Evolutionary conservation across 2,797 vertebrate species (phyloP).

Genomic region (Crenuchus spilurus): DNA sequence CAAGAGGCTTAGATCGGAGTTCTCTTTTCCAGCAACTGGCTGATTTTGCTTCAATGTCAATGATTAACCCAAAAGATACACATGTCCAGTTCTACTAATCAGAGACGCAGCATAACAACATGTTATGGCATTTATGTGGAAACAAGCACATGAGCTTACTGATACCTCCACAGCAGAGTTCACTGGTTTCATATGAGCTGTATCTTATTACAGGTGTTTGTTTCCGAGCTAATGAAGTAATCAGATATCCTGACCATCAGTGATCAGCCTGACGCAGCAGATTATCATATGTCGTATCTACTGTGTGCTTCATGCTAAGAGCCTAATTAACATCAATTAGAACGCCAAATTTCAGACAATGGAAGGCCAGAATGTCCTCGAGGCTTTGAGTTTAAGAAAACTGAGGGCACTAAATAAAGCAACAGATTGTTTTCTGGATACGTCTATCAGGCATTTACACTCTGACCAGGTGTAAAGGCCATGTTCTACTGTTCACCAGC

Average conservation of each 20-base stretch:
- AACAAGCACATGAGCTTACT: constrained; percentile 12
- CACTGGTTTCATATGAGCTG: constrained; percentile 23
- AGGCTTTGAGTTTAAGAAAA: no score
- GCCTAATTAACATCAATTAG: no score
- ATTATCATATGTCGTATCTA: neutral
- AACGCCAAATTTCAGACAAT: no score
- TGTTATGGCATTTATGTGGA: constrained; percentile 6
- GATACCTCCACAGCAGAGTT: constrained; percentile 26
- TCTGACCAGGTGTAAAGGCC: neutral
- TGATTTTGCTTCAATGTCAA: neutral
- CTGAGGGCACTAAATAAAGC: no score
- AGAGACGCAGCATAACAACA: neutral
- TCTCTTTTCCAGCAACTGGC: neutral
- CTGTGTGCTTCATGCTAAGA: neutral
- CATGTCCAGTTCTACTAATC: neutral
- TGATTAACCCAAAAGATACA: neutral
- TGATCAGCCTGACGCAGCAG: constrained; percentile 5
- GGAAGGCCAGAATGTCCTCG: no score
- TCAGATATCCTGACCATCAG: neutral
- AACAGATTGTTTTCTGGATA: no score
- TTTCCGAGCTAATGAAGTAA: constrained; percentile 1
- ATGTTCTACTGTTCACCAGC: neutral
- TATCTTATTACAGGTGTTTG: constrained; percentile 34
- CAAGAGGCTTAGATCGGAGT: neutral
- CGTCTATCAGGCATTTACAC: no score